A percentile compares a stretch with the other conserved stretches of the same genome.
Conservation (phyloP, 2,113 vertebrate species). For the Indicator maculatus region DNA sequence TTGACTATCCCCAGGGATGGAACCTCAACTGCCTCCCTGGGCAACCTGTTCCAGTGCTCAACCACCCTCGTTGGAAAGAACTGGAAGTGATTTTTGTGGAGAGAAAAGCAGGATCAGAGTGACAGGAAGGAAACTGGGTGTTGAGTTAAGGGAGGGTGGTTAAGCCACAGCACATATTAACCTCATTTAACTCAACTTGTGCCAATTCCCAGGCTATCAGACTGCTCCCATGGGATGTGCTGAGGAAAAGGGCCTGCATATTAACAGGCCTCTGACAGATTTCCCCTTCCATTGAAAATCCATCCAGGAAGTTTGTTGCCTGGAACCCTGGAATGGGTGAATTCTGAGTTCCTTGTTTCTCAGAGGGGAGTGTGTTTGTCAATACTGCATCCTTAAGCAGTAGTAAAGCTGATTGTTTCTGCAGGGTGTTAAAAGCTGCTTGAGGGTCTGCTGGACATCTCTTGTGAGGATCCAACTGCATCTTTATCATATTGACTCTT, state of each 20-base stretch:
- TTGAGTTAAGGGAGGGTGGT: not conserved
- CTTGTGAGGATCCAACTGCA: not conserved
- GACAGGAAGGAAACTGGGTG: not conserved
- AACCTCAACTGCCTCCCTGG: too few relatives aligned
- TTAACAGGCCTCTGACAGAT: not conserved
- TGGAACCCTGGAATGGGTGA: not conserved
- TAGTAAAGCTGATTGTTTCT: not conserved
- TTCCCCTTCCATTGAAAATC: not conserved
- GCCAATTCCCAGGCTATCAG: not conserved
- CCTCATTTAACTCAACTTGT: not conserved
- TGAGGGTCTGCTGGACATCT: not conserved
- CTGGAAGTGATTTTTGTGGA: not conserved
- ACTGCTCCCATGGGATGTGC: not conserved
- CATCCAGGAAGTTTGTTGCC: not conserved
- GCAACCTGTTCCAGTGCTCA: too few relatives aligned
- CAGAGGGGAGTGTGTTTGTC: not conserved
- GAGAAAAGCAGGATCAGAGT: not conserved
- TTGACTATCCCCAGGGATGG: too few relatives aligned
- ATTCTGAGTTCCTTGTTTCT: not conserved
- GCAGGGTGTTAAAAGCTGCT: not conserved
- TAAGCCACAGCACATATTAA: not conserved
- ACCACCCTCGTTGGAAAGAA: too few relatives aligned
- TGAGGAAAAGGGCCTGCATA: not conserved
- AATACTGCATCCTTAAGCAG: not conserved
- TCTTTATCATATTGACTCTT: not conserved